These are phyloP conservation scores for Cerastoderma edule DNA, from an alignment of 2,888 invertebrate genomes.

Conservation along the genomic window DNA sequence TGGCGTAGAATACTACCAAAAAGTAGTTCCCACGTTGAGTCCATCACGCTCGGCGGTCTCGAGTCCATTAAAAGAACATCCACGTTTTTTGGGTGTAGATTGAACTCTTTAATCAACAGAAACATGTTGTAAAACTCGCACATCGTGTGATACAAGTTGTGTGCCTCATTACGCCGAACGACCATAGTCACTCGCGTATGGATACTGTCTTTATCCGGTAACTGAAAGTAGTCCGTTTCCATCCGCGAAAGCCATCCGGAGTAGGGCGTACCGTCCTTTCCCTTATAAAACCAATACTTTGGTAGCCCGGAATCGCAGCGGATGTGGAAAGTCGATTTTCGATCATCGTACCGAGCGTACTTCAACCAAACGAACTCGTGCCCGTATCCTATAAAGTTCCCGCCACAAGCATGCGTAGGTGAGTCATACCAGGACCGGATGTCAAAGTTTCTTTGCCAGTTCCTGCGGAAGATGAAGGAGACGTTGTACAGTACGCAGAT, in stretches of 20 bases:
- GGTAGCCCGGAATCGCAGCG: conserved; percentile 38
- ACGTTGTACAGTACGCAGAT: conserved; percentile 2
- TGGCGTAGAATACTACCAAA: conserved; percentile 38
- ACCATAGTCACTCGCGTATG: conserved; percentile 35
- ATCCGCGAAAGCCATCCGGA: conserved; percentile 37
- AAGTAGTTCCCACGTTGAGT: conserved; percentile 48
- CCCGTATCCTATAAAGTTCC: conserved; percentile 49
- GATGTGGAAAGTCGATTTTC: conserved; percentile 32
- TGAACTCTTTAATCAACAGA: conserved; percentile 37
- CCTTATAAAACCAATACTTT: conserved; percentile 41
- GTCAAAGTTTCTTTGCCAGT: conserved; percentile 26
- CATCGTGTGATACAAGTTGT: conserved; percentile 58
- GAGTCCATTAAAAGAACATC: conserved; percentile 53
- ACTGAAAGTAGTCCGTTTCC: conserved; percentile 8
- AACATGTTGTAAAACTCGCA: conserved; percentile 57
- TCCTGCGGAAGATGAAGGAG: conserved; percentile 20
- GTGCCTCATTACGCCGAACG: conserved; percentile 50
- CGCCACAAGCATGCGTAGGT: conserved; percentile 35
- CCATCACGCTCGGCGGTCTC: conserved; percentile 49
- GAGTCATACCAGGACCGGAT: conserved; percentile 29
- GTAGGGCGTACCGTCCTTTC: conserved; percentile 46
- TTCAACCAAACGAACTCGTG: conserved; percentile 44
- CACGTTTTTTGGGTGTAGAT: conserved; percentile 32
- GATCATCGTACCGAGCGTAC: conserved; percentile 34
- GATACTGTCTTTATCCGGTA: conserved; percentile 7